phyloP scores from a whole-genome alignment of 2,888 invertebrate genomes.

The Andrena minutula region DNA sequence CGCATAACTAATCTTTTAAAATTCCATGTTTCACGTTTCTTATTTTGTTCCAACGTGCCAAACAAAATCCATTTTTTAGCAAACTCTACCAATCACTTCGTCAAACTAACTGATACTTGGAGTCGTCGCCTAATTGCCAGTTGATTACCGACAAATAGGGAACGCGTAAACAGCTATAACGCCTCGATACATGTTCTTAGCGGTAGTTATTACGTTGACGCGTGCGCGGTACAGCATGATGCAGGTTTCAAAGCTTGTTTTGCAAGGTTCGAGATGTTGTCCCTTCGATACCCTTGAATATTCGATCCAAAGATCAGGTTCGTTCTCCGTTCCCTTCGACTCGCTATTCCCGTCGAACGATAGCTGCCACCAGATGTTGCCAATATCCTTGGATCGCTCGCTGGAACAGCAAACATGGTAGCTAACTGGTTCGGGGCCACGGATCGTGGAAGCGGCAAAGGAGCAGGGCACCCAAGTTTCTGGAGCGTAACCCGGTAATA shows the following conservation, averaged over 20 bases:
- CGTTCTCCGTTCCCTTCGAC: slow-evolving; percentile 51
- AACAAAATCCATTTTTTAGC: neutral
- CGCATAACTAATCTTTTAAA: too few species aligned
- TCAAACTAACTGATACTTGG: slow-evolving; percentile 8
- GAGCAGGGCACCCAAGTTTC: slow-evolving; percentile 69
- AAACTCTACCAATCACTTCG: too few species aligned
- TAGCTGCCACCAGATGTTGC: slow-evolving; percentile 70
- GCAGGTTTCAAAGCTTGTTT: slow-evolving; percentile 40
- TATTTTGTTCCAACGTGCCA: neutral
- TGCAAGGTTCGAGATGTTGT: slow-evolving; percentile 33
- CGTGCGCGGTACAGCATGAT: neutral
- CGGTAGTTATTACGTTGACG: slow-evolving; percentile 40
- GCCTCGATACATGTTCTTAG: slow-evolving; percentile 8
- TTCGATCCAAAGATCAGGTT: slow-evolving; percentile 47
- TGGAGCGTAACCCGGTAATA: slow-evolving; percentile 65
- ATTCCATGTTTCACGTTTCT: neutral
- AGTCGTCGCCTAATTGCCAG: neutral
- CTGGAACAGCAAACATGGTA: slow-evolving; percentile 73
- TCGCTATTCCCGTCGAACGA: slow-evolving; percentile 54
- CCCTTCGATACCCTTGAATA: slow-evolving; percentile 41
- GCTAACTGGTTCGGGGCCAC: slow-evolving; percentile 64
- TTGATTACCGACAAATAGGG: neutral
- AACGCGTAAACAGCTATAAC: slow-evolving; percentile 21
- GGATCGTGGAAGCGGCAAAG: slow-evolving; percentile 63
- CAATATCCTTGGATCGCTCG: slow-evolving; percentile 73